These are phyloP conservation scores for Lycophotia porphyrea DNA, from an alignment of 2,888 invertebrate species.

Conservation along the genomic window DNA sequence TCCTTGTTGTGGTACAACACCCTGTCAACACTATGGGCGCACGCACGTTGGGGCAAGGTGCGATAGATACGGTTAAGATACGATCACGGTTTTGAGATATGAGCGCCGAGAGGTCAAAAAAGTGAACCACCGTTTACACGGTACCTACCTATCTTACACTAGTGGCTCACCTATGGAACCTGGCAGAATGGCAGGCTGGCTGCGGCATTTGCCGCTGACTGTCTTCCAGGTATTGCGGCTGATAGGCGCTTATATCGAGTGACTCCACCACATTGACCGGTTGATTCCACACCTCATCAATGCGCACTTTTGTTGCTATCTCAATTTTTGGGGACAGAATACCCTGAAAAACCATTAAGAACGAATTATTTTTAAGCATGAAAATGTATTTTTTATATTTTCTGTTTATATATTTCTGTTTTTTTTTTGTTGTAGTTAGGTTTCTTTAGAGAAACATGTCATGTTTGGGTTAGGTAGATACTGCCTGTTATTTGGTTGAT, in stretches of 20 bases:
- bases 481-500: not conserved
- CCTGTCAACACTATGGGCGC: not conserved
- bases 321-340: conserved; percentile 93
- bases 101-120: not conserved
- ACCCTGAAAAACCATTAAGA: conserved; percentile 86
- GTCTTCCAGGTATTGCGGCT: conserved; percentile 62
- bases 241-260: conserved; percentile 68
- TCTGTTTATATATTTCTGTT: not conserved
- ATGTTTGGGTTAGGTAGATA: not conserved
- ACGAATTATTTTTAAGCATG: not conserved
- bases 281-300: conserved; percentile 90
- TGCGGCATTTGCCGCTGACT: conserved; percentile 74
- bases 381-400: not conserved
- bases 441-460: not conserved
- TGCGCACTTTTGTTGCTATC: conserved; percentile 92
- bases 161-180: conserved; percentile 83
- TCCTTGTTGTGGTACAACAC: not conserved
- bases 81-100: not conserved
- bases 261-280: conserved; percentile 40
- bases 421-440: not conserved
- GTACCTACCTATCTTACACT: not conserved
- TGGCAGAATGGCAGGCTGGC: conserved; percentile 88
- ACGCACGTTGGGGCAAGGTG: not conserved
- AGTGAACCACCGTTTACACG: not conserved
- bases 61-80: no score